Base-by-base conservation (phyloP, 2,797 vertebrate species). In the Phrynocephalus vlangalii region DNA sequence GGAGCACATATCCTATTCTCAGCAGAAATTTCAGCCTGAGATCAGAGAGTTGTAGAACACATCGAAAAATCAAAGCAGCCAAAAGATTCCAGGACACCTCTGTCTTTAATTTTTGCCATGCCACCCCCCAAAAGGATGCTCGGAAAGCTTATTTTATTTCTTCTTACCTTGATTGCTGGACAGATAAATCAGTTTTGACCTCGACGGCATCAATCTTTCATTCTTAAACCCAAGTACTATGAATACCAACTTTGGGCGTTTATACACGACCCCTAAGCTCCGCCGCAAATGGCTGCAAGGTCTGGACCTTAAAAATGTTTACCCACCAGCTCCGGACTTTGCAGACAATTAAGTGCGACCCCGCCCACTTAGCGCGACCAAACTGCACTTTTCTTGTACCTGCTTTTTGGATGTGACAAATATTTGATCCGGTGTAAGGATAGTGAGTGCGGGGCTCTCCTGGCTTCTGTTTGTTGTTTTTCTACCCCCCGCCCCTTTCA, bases 141-240 rank as follows among this genome's bases (percentile, higher is more conserved):
- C 8, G 20, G n/a, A 28, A 33, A 28, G 11, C 71, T 67, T 82
- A 26, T 52, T 77, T 50, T 76, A 22, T 44, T 5, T 44, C 2
- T 75, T 30, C 38, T 44, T 56, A 70, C 15, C 67, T 1, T 30
- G n/a, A 26, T 15, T 88, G 6, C 78, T n/a, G 9, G 18, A 67
- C 79, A 91, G 85, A 11, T 67, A 56, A 33, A 79, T 56, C 52
- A 44, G 38, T 44, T 44, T 44, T 44, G 9, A 56, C 52, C 52
- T 56, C 52, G 9, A 56, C 9, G 0, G 0, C 0, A 22, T 33
- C 26, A 5, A 44, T 72, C 22, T 3, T 22, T 4, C 44, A n/a
- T 50, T 85, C 22, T 0, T 3, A 18, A 66, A 38, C 28, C 77
- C 16, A 0, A 80, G 38, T 26, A 76, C 48, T 68, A 30, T 44